Base-by-base conservation (phyloP, 1,140 invertebrate genomes). In the Drosophila serrata region DNA sequence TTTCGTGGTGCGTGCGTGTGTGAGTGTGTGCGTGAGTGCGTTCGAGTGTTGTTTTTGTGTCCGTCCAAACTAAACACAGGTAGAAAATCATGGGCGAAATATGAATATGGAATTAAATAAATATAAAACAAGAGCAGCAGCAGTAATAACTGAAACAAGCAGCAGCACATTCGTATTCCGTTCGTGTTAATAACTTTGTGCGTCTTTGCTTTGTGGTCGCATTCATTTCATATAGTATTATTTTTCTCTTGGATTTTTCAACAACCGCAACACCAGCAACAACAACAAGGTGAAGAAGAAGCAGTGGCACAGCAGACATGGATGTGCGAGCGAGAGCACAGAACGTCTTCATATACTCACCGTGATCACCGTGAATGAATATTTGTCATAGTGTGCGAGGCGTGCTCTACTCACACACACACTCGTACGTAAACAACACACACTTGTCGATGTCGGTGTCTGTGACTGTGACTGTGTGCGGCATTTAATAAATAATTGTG, bases 301-400 rank as follows among this genome's bases (percentile, higher is more conserved):
- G 75, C 65, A 70, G 27, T 31, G 37, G 63, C 39, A 39, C 48
- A 61, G 51, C 19, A 55, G 51, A 62, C 40, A 87, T 86, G 75
- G 70, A 73, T 79, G 82, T 72, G 58, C 57, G 73, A 86, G 82
- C 84, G 82, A 86, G 84, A 73, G 82, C 79, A 60, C 61, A 72
- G 70, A 86, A 82, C 70, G 65, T 82, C 76, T 63, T 82, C 75
- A 37, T 55, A 37, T 55, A 55, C 51, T 53, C 51, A 53, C 51
- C 33, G 82, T 85, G 80, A 81, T 73, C 69, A 57, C 59, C 82
- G 82, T 87, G 82, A 87, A 87, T 87, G 82, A 87, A 87, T 88
- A 76, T 85, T 75, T 87, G 82, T 86, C 57, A 72, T 69, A 78
- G 81, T 87, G 75, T 86, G 72, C 24, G 68, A 69, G 62, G 69